Base-by-base conservation (phyloP, 2,113 vertebrate genomes). In the Choloepus hoffmanni region DNA sequence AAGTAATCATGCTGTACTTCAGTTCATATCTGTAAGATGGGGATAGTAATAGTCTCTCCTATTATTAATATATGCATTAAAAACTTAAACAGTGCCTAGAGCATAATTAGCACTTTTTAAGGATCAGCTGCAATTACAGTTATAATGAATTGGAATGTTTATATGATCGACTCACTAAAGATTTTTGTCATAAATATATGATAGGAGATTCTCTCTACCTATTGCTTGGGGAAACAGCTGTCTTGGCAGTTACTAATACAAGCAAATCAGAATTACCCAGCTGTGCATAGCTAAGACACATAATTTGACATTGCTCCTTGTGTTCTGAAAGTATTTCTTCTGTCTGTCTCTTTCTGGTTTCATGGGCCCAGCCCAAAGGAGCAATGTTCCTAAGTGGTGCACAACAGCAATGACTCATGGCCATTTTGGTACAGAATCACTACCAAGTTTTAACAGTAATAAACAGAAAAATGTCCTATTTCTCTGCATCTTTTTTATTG, bases 401-500 rank as follows among this genome's bases (percentile, higher is more conserved):
- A 90, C 3, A 23, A 60, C 1, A 58, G 53, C 85, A 87, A 26
- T 45, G 88, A 18, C 24, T 90, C 73, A 67, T 23, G 40, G 77
- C 40, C 77, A 58, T 92, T 84, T 77, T 70, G 14, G 36, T 50
- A 72, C 5, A 78, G 88, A 92, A 87, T 58, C 50, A 33, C 81
- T 90, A 62, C 40, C 43, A 88, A 3, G 5, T 68, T 40, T 95
- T 95, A 90, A 90, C 48, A 48, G 85, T 36, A 86, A 84, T 70
- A 90, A 94, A 70, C 67, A 92, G 68, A 82, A 95, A 94, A 89
- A 40, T 19, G 13, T 65, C 36, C 19, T 92, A 40, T 63, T 94
- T 90, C 50, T 95, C 15, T 74, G 43, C 5, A 7, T 10, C 11
- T 79, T 90, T 97, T 95, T 95, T 65, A 94, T 63, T 90, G 48